Evolutionary conservation across 2,888 invertebrate genomes (phyloP).

Genomic region (Diarsia dahlii): DNA sequence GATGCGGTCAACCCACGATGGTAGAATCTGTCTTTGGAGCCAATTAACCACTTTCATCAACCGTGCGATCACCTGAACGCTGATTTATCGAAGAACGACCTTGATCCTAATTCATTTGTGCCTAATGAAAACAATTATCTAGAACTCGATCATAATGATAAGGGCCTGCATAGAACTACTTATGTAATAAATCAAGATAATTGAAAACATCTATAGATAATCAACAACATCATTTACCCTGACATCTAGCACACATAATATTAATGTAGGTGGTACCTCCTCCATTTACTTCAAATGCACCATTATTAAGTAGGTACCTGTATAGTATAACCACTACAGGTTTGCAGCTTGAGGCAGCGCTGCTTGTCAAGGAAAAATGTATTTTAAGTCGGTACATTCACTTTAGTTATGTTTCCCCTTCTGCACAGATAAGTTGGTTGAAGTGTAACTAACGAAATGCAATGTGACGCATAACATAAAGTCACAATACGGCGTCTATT

Average conservation of each 20-base stretch:
- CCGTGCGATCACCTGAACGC: not conserved
- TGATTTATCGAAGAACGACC: not conserved
- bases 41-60: not conserved
- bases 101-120: constrained; percentile 10
- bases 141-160: constrained; percentile 18
- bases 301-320: not conserved
- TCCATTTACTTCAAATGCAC: constrained; percentile 16
- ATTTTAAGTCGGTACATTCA: too few species aligned
- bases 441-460: not conserved
- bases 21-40: not conserved
- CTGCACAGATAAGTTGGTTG: not conserved
- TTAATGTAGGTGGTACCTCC: not conserved
- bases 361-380: not conserved
- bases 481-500: constrained; percentile 25
- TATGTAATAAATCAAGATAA: constrained; percentile 4
- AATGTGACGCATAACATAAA: constrained; percentile 27
- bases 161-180: not conserved
- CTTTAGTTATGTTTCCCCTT: not conserved
- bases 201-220: not conserved
- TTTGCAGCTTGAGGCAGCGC: not conserved
- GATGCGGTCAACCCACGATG: not conserved
- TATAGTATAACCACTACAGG: not conserved
- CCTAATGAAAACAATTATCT: not conserved
- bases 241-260: constrained; percentile 7
- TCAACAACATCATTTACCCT: constrained; percentile 4